Conservation (phyloP, 2,113 vertebrate genomes). For the Cyprinodon brontotheroides region DNA sequence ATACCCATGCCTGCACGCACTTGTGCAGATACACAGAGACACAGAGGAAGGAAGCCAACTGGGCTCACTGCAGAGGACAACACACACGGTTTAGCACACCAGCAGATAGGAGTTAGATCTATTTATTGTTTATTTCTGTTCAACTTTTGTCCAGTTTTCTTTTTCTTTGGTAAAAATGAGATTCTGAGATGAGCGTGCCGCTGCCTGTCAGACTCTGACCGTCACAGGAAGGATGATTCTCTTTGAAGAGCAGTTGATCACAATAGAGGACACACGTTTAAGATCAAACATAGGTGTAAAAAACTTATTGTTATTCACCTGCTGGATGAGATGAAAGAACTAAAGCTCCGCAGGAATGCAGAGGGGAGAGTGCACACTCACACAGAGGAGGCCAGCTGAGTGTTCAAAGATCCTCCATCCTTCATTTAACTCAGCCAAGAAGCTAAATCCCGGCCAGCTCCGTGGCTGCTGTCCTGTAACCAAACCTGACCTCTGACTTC, state of each 20-base stretch:
- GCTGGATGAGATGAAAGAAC: constrained; percentile 36
- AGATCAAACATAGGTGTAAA: constrained; percentile 18
- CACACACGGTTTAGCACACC: constrained; percentile 22
- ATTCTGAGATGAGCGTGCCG: constrained; percentile 3
- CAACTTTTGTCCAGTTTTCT: constrained; percentile 4
- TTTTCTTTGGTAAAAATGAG: not conserved
- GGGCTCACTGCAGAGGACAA: constrained; percentile 26
- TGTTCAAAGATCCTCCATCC: constrained; percentile 15
- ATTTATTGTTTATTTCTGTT: not conserved
- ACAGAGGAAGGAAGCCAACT: constrained; percentile 21
- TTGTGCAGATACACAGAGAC: constrained; percentile 10
- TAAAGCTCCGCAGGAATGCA: not conserved
- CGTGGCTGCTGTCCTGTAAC: constrained; percentile 6
- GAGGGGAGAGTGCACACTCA: constrained; percentile 7
- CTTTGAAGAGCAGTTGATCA: constrained; percentile 50
- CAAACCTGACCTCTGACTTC: constrained; percentile 25
- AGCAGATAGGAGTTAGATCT: constrained; percentile 34
- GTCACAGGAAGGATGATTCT: constrained; percentile 1
- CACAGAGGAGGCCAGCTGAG: constrained; percentile 10
- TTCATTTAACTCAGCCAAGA: constrained; percentile 11
- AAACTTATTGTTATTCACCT: constrained; percentile 33
- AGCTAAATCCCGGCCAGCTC: constrained; percentile 1
- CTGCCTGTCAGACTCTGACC: constrained; percentile 20
- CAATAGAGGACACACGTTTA: constrained; percentile 14
- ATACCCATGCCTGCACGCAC: constrained; percentile 1